Evolutionary conservation across 2,113 vertebrate genomes (phyloP).

Genomic region (Hemiscyllium ocellatum): DNA sequence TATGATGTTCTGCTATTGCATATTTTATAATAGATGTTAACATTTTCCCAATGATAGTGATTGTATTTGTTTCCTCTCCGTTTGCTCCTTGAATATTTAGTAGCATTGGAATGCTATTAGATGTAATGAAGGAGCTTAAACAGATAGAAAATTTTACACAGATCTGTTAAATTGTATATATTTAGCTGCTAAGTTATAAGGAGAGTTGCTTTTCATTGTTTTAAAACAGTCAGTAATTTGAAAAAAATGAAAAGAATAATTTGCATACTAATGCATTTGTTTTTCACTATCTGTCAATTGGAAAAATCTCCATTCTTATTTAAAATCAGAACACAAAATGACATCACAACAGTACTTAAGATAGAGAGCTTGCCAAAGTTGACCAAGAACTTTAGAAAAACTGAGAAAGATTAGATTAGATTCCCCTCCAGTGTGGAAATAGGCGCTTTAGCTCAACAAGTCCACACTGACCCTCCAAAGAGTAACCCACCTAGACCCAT

Average conservation of each 20-base stretch:
- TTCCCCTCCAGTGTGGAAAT: too few relatives aligned
- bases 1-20: too few relatives aligned
- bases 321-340: background rate
- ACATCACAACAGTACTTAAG: background rate
- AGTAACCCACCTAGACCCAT: too few relatives aligned
- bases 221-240: background rate
- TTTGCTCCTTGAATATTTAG: too few relatives aligned
- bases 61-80: too few relatives aligned
- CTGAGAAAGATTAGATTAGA: background rate
- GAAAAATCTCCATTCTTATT: background rate
- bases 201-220: background rate
- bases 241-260: background rate
- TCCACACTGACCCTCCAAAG: too few relatives aligned
- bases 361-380: background rate
- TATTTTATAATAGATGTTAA: too few relatives aligned
- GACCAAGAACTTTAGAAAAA: background rate
- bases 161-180: background rate
- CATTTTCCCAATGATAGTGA: too few relatives aligned
- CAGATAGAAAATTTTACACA: background rate
- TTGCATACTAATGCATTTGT: background rate
- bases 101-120: too few relatives aligned
- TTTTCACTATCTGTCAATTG: background rate
- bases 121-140: background rate
- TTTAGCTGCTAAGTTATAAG: background rate
- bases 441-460: too few relatives aligned